Percentiles rank a stretch among this genome's conserved stretches.
Conservation (phyloP, 2,113 vertebrate genomes). For the Zosterops japonicus region DNA sequence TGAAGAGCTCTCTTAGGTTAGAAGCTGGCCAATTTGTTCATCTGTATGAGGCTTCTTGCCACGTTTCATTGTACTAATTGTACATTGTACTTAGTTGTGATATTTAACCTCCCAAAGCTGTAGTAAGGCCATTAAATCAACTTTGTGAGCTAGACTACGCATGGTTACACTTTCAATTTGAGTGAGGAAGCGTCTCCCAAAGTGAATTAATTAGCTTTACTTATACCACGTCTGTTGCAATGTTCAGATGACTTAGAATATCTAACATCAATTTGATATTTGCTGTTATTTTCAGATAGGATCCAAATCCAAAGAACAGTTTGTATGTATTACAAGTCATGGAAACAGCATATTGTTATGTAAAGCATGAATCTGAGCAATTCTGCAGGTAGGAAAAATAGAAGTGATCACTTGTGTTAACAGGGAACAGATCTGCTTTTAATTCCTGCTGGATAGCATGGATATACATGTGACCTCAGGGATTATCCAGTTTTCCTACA, state of each 20-base stretch:
- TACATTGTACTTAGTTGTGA: background rate
- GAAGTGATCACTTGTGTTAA: background rate
- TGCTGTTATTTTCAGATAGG: background rate
- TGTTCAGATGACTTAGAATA: background rate
- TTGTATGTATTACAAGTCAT: background rate
- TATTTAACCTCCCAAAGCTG: background rate
- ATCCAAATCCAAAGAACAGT: background rate
- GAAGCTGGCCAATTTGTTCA: background rate
- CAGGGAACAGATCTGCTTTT: background rate
- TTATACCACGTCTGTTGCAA: background rate
- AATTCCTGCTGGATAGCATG: background rate
- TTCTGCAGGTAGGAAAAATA: background rate
- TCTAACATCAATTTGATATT: background rate
- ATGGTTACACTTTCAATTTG: background rate
- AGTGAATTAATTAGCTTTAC: constrained; percentile 13
- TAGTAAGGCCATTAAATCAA: background rate
- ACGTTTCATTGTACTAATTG: background rate
- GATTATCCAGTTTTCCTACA: background rate
- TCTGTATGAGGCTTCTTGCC: background rate
- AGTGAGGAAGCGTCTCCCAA: background rate
- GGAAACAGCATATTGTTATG: background rate
- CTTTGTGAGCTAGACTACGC: background rate
- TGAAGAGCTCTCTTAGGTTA: background rate
- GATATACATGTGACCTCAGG: fast-evolving
- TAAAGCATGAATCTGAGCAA: background rate